These are phyloP conservation scores for Crax fasciolata DNA, from an alignment of 2,797 vertebrate species.

Conservation along the genomic window DNA sequence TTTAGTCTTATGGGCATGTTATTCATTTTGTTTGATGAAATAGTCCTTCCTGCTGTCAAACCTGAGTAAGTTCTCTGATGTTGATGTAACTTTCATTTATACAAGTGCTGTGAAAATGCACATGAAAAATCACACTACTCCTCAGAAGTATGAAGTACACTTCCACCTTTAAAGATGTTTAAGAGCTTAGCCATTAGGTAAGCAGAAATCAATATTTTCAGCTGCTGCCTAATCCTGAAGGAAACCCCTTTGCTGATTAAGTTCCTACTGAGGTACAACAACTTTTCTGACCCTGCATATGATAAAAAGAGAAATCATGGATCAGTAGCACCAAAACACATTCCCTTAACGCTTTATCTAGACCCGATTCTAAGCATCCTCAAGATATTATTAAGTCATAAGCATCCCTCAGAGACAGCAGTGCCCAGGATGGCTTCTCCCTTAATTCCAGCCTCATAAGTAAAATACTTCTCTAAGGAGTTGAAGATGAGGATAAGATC, in stretches of 20 bases:
- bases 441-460: background rate
- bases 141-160: background rate
- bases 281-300: background rate
- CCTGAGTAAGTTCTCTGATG: background rate
- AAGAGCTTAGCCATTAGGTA: background rate
- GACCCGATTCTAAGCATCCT: background rate
- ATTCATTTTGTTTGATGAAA: background rate
- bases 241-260: background rate
- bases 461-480: background rate
- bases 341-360: background rate
- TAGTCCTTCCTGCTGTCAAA: background rate
- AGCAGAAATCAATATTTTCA: background rate
- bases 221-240: background rate
- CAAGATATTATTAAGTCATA: background rate
- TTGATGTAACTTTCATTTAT: background rate
- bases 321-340: background rate
- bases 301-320: background rate
- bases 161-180: background rate
- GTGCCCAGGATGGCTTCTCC: background rate
- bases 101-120: background rate
- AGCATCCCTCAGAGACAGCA: accelerated
- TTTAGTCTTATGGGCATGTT: accelerated
- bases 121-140: background rate
- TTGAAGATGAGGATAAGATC: background rate
- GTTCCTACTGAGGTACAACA: background rate